Evolutionary conservation across 23 tunicate genomes (phyloP), one percentile per base, ranked within the genome.

Genomic region (Phallusia fumigata): DNA sequence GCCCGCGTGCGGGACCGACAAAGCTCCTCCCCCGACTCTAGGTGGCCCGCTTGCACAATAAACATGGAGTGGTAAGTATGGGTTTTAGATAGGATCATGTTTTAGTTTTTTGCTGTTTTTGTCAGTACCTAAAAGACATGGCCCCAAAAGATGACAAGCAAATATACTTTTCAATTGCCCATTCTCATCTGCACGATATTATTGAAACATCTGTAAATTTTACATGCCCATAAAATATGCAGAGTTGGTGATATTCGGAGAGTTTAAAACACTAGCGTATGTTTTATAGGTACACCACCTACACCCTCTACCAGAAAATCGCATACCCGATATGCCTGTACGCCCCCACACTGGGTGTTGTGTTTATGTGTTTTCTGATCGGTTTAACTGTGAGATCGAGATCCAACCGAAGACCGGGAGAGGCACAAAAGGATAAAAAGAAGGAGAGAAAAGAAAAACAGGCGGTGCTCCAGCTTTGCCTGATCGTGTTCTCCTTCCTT

Each of bases 21-120:
- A 15, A 75, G 85, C 34, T 28, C 50, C 10, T 53, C 76, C 0
- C 90, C 84, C 13, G 85, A 86, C 81, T 85, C 90, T 26, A 81
- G 85, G 64, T 86, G 90, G 90, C 90, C 90, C n/a, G 75, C 90
- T 19, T 86, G 90, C 79, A 85, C 89, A 30, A 52, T 79, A 30
- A 73, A 81, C 18, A 65, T 79, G 74, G 84, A 79, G 30, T 85
- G 80, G 89, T 85, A 21, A 36, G 82, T 40, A 40, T 40, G 47
- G 47, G 47, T 3, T 40, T 40, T 10, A 40, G 10, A 40, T n/a
- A n/a, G n/a, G n/a, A n/a, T n/a, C n/a, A n/a, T n/a, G n/a, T n/a
- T n/a, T n/a, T n/a, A n/a, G n/a, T n/a, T n/a, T n/a, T n/a, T n/a
- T n/a, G n/a, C n/a, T n/a, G n/a, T n/a, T n/a, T n/a, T n/a, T n/a